These are phyloP conservation scores for Apotomis turbidana DNA, from an alignment of 2,888 invertebrate species.

Conservation along the genomic window DNA sequence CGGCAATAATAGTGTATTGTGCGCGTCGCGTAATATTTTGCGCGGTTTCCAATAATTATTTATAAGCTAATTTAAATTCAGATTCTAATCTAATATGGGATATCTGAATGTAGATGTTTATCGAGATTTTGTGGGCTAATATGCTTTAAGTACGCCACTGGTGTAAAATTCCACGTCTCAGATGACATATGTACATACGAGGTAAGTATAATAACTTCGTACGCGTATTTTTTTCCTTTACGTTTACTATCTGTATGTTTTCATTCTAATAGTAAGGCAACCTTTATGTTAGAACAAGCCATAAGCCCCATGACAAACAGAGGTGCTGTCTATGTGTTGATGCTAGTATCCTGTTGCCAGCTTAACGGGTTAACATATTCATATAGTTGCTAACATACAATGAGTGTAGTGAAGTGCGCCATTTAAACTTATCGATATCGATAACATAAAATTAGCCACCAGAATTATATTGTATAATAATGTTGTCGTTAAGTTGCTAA, in stretches of 20 bases:
- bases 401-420: background rate
- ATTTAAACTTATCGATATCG: background rate
- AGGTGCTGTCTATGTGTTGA: background rate
- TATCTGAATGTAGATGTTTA: background rate
- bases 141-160: background rate
- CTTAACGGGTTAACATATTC: conserved; percentile 9
- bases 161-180: background rate
- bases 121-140: background rate
- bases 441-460: no score
- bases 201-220: no score
- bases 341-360: background rate
- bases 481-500: no score
- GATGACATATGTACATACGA: no score
- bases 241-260: no score
- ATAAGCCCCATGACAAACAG: background rate
- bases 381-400: background rate
- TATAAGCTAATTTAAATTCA: conserved; percentile 4
- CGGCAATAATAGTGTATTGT: conserved; percentile 12
- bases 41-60: conserved; percentile 18
- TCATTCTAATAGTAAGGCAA: no score
- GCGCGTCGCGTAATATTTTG: background rate
- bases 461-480: no score
- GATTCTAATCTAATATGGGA: background rate
- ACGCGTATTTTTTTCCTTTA: no score
- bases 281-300: background rate